Base-by-base conservation (phyloP, 2,113 vertebrate species). In the Menura novaehollandiae region DNA sequence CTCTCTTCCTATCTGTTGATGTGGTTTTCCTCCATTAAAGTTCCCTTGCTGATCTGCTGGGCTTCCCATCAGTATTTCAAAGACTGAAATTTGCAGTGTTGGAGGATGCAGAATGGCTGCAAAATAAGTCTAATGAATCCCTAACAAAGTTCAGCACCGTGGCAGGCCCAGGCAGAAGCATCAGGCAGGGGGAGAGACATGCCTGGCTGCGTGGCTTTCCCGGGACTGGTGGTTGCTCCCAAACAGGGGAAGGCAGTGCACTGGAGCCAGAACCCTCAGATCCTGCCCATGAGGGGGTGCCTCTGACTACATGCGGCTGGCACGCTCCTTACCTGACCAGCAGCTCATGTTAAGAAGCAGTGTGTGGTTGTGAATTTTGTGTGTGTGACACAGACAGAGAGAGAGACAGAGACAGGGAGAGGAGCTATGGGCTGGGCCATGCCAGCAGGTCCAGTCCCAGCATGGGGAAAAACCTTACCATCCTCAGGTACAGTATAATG, bases 401-500 rank as follows among this genome's bases (percentile, higher is more conserved):
- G 27, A 72, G 9, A 59, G 18, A 64, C 20, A 56, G 10, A 47
- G 52, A 69, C 6, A 76, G 11, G 17, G n/a, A 66, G 16, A 72
- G 32, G 41, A 64, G 56, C 58, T 43, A 5, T 0, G 32, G 41
- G 58, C 72, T 85, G 53, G 46, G 74, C 64, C n/a, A 39, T 7
- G 33, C 44, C 55, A 66, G 33, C 59, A 60, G 43, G 37, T 78
- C 30, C 43, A n/a, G 20, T 3, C 43, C 27, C 27, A 12, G 53
- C 9, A 19, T 6, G 1, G 52, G 56, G 85, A 58, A 59, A 93
- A 95, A 46, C 78, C 98, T 98, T 96, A 99, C 99, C 99, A 96
- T 99, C 99, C 98, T 99, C 99, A 95, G 99, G 99, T 98, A 99
- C 99, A 93, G 99, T 99, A 82, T 99, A 99, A 97, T 99, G 99